These are phyloP conservation scores for Paguma larvata DNA, from an alignment of 2,797 vertebrate species.

Conservation along the genomic window DNA sequence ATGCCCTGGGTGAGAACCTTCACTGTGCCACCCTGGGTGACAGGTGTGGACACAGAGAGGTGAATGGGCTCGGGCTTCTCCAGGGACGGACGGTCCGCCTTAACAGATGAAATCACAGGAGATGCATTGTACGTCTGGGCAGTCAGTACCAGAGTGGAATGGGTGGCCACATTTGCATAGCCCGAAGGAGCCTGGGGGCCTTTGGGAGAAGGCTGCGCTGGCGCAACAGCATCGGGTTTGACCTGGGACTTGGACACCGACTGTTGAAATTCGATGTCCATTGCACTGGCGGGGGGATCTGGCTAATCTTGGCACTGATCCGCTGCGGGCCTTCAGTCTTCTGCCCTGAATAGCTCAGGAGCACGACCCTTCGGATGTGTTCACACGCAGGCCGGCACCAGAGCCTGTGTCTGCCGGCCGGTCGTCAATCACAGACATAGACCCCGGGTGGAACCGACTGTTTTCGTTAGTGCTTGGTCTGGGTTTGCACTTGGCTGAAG, in stretches of 20 bases:
- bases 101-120: slow-evolving; percentile 95
- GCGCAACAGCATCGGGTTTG: slow-evolving; percentile 94
- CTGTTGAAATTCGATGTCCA: slow-evolving; percentile 98
- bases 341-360: slow-evolving; percentile 98
- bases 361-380: slow-evolving; percentile 98
- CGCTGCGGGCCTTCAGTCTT: slow-evolving; percentile 98
- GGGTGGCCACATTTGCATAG: slow-evolving; percentile 90
- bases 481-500: slow-evolving; percentile 94
- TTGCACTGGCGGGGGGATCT: slow-evolving; percentile 97
- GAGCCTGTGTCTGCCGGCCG: slow-evolving; percentile 93
- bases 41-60: slow-evolving; percentile 89
- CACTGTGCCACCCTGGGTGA: slow-evolving; percentile 90
- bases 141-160: slow-evolving; percentile 93
- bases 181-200: slow-evolving; percentile 88
- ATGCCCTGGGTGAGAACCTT: slow-evolving; percentile 94
- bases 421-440: slow-evolving; percentile 92
- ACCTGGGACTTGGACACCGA: slow-evolving; percentile 97
- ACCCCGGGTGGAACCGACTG: slow-evolving; percentile 92
- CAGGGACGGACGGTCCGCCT: slow-evolving; percentile 90
- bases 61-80: slow-evolving; percentile 94
- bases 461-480: slow-evolving; percentile 93
- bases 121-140: slow-evolving; percentile 94
- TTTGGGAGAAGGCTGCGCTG: slow-evolving; percentile 92
- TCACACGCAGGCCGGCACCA: slow-evolving; percentile 95
- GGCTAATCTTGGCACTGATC: slow-evolving; percentile 99